Evolutionary conservation across 2,797 vertebrate species (phyloP).

Genomic region (Rhinichthys osculus): DNA sequence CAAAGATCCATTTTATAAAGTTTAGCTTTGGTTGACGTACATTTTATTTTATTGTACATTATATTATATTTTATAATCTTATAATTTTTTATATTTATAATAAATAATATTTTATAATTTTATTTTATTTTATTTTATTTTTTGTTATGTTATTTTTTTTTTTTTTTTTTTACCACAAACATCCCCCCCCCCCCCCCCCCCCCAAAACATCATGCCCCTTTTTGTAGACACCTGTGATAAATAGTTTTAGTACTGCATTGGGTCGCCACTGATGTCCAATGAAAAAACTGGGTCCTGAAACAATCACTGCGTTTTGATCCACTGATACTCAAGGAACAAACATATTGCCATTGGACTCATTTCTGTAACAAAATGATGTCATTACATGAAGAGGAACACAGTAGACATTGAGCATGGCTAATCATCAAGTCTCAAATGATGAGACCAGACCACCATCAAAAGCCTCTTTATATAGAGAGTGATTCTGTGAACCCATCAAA

Average conservation of each 20-base stretch:
- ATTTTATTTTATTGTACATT: too few species aligned
- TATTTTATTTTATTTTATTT: too few species aligned
- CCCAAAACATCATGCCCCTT: too few species aligned
- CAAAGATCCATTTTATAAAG: neutral
- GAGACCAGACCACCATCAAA: constrained; percentile 11
- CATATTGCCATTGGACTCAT: neutral
- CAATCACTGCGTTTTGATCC: neutral
- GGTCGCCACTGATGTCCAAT: neutral
- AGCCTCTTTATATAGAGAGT: constrained; percentile 11
- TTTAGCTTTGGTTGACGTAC: neutral
- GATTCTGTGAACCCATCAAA: constrained; percentile 14
- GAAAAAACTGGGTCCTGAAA: neutral
- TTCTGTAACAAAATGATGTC: neutral
- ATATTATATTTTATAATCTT: too few species aligned
- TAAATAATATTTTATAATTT: too few species aligned
- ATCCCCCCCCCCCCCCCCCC: too few species aligned
- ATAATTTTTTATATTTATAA: too few species aligned
- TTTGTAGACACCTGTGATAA: neutral
- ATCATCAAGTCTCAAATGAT: neutral
- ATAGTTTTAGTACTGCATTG: neutral
- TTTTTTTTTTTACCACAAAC: neutral
- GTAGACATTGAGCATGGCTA: neutral
- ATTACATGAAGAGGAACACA: neutral
- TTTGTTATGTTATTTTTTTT: too few species aligned
- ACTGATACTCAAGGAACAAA: neutral